Base-by-base conservation (phyloP, 2,888 invertebrate genomes). In the Plagiodera versicolora region DNA sequence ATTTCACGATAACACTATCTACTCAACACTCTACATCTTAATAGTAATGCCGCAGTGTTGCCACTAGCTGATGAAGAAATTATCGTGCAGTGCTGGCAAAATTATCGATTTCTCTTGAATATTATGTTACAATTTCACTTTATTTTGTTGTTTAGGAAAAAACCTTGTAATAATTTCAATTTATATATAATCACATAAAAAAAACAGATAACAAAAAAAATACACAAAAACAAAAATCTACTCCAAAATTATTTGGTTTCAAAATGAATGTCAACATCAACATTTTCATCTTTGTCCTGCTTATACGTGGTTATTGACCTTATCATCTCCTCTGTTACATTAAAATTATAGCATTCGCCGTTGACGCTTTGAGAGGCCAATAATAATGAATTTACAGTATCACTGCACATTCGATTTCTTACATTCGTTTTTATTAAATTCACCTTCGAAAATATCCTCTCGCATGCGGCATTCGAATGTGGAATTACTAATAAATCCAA, bases 1-100 rank as follows among this genome's bases (percentile, higher is more conserved):
- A 24, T 24, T 24, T 24, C 24, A 24, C 24, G 24, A 24, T 24
- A 24, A 24, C 24, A 24, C 24, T 24, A 24, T 24, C 24, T 24
- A 24, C 48, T 19, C 48, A 48, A 48, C 48, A 48, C 48, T 48
- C 20, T 48, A 19, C n/a, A 48, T 17, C 17, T 48, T 19, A 48
- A 48, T 48, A 17, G 48, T 19, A n/a, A 48, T 19, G 20, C 48
- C 48, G 17, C 18, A 24, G 6, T 24, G 24, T 30, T 56, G 49
- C 49, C 56, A 56, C 48, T n/a, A 35, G 48, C 14, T 20, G 20
- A 56, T 56, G 32, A 56, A 56, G 47, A 35, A 56, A 56, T 56
- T 56, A 56, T 56, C 17, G 56, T 56, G 32, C 47, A 56, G 56
- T 46, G 56, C 24, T 18, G 54, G 35, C 56, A 56, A 56, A 56